These are phyloP conservation scores for Pediacus dermestoides DNA, from an alignment of 2,888 invertebrate genomes.

Conservation along the genomic window DNA sequence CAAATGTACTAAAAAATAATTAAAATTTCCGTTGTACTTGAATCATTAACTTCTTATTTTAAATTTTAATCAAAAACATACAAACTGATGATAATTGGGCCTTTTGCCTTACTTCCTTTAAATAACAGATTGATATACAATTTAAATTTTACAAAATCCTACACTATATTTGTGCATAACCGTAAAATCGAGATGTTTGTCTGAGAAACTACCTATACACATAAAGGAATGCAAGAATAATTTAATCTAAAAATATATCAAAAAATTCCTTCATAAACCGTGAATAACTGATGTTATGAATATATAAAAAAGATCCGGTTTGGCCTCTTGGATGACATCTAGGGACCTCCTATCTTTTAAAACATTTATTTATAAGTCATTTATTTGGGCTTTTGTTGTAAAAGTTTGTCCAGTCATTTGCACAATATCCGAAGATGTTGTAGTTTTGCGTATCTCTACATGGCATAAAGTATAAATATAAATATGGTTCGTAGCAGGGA, in stretches of 20 bases:
- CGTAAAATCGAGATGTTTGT: too few species aligned
- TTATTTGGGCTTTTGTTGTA: constrained; percentile 1
- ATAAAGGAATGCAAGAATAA: background rate
- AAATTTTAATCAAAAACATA: too few species aligned
- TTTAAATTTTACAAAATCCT: too few species aligned
- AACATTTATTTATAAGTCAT: background rate
- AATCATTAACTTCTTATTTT: too few species aligned
- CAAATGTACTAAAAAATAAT: too few species aligned
- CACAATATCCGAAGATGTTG: background rate
- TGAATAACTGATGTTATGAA: constrained; percentile 4
- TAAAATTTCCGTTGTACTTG: too few species aligned
- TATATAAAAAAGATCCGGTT: constrained; percentile 9
- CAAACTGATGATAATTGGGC: too few species aligned
- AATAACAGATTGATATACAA: too few species aligned
- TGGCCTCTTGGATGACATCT: constrained; percentile 10
- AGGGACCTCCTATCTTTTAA: constrained; percentile 7
- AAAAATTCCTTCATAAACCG: constrained; percentile 2
- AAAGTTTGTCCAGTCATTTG: background rate
- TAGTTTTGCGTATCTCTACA: background rate
- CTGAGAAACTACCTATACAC: too few species aligned
- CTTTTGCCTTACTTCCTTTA: too few species aligned
- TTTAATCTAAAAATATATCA: background rate
- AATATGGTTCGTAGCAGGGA: constrained; percentile 30
- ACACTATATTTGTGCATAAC: too few species aligned
- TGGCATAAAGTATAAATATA: constrained; percentile 19